Percentiles rank a stretch among this genome's conserved stretches.
Conservation (phyloP, 2,113 vertebrate genomes). For the Hiodon tergisus region DNA sequence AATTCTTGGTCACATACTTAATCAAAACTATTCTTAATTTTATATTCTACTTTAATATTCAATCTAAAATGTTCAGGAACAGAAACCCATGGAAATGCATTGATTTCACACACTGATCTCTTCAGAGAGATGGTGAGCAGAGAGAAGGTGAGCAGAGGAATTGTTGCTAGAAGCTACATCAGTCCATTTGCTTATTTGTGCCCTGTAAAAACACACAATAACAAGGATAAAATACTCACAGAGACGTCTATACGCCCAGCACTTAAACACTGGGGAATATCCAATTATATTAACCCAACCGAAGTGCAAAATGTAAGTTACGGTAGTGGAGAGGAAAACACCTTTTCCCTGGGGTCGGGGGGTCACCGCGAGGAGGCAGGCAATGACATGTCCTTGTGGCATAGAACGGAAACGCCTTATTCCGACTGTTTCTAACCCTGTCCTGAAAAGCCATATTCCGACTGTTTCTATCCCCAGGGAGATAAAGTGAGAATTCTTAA, state of each 20-base stretch:
- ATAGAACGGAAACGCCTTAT: not conserved
- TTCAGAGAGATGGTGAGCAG: too few relatives aligned
- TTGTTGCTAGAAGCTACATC: not conserved
- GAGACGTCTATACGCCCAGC: conserved; percentile 1
- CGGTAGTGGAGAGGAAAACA: conserved; percentile 23
- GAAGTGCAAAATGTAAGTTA: conserved; percentile 43
- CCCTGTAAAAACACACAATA: conserved; percentile 11
- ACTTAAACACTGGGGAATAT: conserved; percentile 37
- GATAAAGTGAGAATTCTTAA: too few relatives aligned
- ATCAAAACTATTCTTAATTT: too few relatives aligned
- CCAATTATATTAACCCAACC: conserved; percentile 55
- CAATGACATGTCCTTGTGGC: conserved; percentile 42
- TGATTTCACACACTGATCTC: too few relatives aligned
- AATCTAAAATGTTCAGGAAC: too few relatives aligned
- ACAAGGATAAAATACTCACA: conserved; percentile 15
- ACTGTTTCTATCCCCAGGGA: not conserved
- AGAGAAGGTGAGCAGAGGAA: too few relatives aligned
- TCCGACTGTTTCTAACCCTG: too few relatives aligned
- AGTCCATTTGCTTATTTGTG: not conserved
- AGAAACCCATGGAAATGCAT: too few relatives aligned
- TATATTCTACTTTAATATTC: too few relatives aligned
- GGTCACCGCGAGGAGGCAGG: conserved; percentile 42
- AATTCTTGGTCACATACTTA: too few relatives aligned
- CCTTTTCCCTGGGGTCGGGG: conserved; percentile 52
- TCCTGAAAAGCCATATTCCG: not conserved